phyloP scores from a whole-genome alignment of 2,797 vertebrate genomes.

The Hippopotamyrus pictus region DNA sequence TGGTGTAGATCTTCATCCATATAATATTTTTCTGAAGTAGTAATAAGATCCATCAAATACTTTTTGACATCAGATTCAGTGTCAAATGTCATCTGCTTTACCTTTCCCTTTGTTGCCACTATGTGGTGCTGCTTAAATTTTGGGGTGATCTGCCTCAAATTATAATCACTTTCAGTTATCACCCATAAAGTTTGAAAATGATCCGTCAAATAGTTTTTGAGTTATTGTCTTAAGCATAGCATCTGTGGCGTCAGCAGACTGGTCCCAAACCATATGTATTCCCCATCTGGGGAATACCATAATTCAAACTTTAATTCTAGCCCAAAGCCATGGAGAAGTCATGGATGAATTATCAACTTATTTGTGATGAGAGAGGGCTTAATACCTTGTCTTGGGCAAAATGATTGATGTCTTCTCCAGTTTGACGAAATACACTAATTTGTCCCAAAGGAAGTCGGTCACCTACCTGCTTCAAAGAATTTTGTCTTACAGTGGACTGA shows the following conservation, averaged over 20 bases:
- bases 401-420: not conserved
- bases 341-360: constrained; percentile 15
- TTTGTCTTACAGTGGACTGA: not conserved
- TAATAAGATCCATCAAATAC: not conserved
- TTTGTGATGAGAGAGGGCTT: not conserved
- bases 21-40: not conserved
- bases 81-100: not conserved
- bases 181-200: not conserved
- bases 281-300: constrained; percentile 19
- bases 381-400: not conserved
- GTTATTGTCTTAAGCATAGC: not conserved
- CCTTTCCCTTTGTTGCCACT: not conserved
- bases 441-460: not conserved
- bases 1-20: not conserved
- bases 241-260: not conserved
- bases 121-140: not conserved
- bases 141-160: not conserved
- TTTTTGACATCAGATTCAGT: not conserved
- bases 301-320: constrained; percentile 26
- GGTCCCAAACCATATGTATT: not conserved
- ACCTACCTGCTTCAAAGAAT: not conserved
- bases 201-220: not conserved
- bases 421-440: not conserved
- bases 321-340: not conserved
- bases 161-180: not conserved